These are phyloP conservation scores for Reticulitermes speratus DNA, from an alignment of 1,140 invertebrate species.

Conservation along the genomic window DNA sequence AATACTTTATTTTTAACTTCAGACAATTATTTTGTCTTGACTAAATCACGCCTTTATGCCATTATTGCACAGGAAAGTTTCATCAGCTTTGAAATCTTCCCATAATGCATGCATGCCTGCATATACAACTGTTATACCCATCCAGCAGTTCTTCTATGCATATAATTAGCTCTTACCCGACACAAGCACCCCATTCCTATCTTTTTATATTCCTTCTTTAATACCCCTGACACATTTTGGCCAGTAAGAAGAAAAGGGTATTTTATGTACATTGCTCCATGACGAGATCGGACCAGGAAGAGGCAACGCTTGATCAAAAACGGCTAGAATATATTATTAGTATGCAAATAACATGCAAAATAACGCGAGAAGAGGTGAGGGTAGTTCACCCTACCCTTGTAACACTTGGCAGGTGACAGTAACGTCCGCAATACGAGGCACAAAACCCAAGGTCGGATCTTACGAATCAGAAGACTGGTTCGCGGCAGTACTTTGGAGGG, in stretches of 20 bases:
- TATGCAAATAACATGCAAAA: conserved; percentile 13
- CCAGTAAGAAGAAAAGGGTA: not conserved
- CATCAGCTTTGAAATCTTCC: not conserved
- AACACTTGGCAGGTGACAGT: not conserved
- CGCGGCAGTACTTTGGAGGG: not conserved
- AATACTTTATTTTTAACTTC: too few relatives aligned
- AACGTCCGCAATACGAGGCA: not conserved
- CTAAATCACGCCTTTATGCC: not conserved
- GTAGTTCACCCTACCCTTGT: not conserved
- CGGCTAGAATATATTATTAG: not conserved
- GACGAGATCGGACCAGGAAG: not conserved
- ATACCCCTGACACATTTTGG: conserved; percentile 5
- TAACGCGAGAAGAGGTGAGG: not conserved
- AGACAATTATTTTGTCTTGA: too few relatives aligned
- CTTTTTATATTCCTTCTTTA: conserved; percentile 9
- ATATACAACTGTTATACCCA: not conserved
- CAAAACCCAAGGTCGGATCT: not conserved
- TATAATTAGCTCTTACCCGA: conserved; percentile 11
- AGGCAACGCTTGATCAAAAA: conserved; percentile 9
- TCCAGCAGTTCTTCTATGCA: not conserved
- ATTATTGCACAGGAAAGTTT: not conserved
- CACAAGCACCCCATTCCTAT: not conserved
- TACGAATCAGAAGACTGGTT: not conserved
- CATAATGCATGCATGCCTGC: conserved; percentile 1
- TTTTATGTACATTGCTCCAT: not conserved